Evolutionary conservation across 92 coral and sea anemone species (phyloP), one percentile per base, ranked within the genome.

Genomic region (Bergia sp.): DNA sequence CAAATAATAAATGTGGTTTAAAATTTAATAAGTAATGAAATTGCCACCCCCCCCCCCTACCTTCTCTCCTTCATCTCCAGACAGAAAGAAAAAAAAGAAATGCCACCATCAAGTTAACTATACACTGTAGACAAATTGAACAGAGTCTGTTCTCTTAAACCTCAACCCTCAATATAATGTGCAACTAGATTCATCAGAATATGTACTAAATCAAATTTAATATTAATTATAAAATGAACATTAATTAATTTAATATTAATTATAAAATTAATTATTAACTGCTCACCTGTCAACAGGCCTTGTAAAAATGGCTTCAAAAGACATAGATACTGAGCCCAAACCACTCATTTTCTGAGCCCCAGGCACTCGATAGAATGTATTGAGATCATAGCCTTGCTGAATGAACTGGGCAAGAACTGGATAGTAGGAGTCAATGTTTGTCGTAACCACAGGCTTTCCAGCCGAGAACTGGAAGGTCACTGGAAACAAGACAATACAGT

Each of bases 321-420:
- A 77, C 75, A 90, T 82, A 9, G 85, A 58, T 23, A 89, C 90
- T 20, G 90, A 67, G 4, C 73, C 89, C 82, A 94, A 92, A 10
- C 96, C 96, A 38, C 93, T 64, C 79, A 73, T 67, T 72, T 81
- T 91, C 4, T 77, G 53, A 15, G 53, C 93, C 42, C 86, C 91
- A n/a, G 96, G 96, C 3, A 94, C 94, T 37, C 92, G 72, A 65
- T 94, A 94, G 84, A 94, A 94, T 3, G 96, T 94, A 66, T 86
- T 69, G 18, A 94, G 86, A 16, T 74, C 39, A 37, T 88, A 94
- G 13, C 95, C 96, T 75, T 94, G 96, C 76, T 86, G 92, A 65
- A 85, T 86, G 82, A 89, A 92, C 39, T 92, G 94, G 11, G 92
- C 88, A 45, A 94, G 85, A 79, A 89, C 77, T 1, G 93, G 96